phyloP scores from a whole-genome alignment of 2,797 vertebrate genomes.

The Acanthurus tractus region DNA sequence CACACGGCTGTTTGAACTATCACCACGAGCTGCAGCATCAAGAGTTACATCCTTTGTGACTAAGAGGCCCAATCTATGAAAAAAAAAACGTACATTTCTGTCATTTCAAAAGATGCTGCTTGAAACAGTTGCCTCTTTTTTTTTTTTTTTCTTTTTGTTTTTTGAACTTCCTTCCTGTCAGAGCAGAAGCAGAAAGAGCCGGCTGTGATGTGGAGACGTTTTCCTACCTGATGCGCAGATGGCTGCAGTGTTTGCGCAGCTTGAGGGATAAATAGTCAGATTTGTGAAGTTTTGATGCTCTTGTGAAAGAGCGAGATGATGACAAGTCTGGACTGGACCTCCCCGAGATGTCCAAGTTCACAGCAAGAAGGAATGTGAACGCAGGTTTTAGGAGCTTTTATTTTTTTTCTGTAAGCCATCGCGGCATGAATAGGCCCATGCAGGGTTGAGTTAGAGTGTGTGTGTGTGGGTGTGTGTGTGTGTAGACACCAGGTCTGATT shows the following conservation, averaged over 20 bases:
- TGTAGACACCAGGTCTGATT: slow-evolving; percentile 70
- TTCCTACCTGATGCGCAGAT: not conserved
- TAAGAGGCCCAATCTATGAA: not conserved
- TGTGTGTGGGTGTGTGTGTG: slow-evolving; percentile 38
- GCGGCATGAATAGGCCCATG: slow-evolving; percentile 38
- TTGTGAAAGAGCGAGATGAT: slow-evolving; percentile 21
- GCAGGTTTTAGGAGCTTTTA: slow-evolving; percentile 31
- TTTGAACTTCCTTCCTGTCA: not conserved
- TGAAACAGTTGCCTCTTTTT: not conserved
- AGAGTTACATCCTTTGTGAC: not conserved
- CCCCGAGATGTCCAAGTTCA: slow-evolving; percentile 31
- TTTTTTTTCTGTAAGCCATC: slow-evolving; percentile 43
- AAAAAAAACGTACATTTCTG: not conserved
- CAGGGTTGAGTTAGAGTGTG: slow-evolving; percentile 27
- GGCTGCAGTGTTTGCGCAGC: slow-evolving; percentile 8
- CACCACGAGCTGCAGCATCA: not conserved
- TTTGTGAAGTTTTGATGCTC: slow-evolving; percentile 3
- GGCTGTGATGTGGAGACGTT: not conserved
- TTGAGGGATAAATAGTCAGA: not conserved
- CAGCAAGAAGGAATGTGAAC: slow-evolving; percentile 55
- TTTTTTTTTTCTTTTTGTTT: too few relatives aligned
- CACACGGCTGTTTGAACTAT: not conserved
- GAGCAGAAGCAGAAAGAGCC: not conserved
- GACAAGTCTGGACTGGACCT: slow-evolving; percentile 64
- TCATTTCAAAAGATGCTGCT: too few relatives aligned